Evolutionary conservation across 2,113 vertebrate genomes (phyloP).

Genomic region (Muntiacus reevesi): DNA sequence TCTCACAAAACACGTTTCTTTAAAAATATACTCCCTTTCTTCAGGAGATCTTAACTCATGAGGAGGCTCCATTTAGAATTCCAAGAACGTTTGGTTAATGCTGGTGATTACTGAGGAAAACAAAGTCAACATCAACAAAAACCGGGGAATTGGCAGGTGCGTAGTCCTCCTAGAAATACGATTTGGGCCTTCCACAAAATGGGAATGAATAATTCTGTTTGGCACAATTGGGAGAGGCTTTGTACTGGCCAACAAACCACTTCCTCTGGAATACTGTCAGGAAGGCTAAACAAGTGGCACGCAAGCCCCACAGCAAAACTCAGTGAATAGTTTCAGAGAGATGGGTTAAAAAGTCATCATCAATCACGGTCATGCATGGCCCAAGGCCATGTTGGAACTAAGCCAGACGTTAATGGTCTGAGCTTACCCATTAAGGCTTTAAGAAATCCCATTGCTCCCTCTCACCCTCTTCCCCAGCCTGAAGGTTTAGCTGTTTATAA

Average conservation of each 20-base stretch:
- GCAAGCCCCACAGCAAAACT: background rate
- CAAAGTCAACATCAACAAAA: background rate
- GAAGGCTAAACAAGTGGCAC: background rate
- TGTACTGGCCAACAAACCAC: background rate
- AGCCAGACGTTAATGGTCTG: slow-evolving; percentile 12
- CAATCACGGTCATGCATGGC: background rate
- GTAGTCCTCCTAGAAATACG: background rate
- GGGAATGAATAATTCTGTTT: slow-evolving; percentile 31
- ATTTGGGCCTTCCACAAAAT: slow-evolving; percentile 15
- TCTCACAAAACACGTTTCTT: background rate
- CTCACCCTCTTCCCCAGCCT: background rate
- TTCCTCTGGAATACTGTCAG: slow-evolving; percentile 31
- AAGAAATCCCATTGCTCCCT: slow-evolving; percentile 1
- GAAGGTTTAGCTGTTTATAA: background rate
- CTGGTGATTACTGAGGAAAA: background rate
- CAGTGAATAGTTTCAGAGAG: background rate
- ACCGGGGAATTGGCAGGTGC: background rate
- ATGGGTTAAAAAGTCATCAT: background rate
- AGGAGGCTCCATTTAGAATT: background rate
- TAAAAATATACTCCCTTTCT: background rate
- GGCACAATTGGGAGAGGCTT: background rate
- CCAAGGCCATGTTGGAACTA: background rate
- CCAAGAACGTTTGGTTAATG: background rate
- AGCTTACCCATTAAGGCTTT: background rate
- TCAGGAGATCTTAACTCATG: background rate